Base-by-base conservation (phyloP, 2,888 invertebrate genomes). In the Subacronicta megacephala region DNA sequence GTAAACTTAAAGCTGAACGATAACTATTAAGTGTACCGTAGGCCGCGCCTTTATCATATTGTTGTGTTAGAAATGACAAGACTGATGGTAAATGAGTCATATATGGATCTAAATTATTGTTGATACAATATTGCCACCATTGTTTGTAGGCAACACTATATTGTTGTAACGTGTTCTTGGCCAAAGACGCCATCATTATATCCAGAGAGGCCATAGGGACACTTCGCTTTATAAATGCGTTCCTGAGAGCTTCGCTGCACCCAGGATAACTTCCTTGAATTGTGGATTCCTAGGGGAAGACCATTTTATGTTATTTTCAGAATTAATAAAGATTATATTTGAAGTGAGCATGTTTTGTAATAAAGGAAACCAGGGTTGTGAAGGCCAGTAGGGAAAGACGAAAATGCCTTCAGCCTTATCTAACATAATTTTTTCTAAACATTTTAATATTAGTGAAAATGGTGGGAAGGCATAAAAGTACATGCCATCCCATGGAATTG, bases 381-480 rank as follows among this genome's bases (percentile, higher is more conserved):
- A 17, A 6, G 46, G 36, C 54, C 54, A 54, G 9, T 36, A 12
- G 2, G 52, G 52, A 26, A 44, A 52, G 9, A 52, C 52, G 10
- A 52, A 5, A 5, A 52, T 44, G 7, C 54, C 54, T n/a, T 5
- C 23, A 7, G 46, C 46, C 2, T 15, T 18, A 23, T 47, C 47
- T 2, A 15, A 6, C 13, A 43, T 5, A 31, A 49, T 46, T n/a
- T 46, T 46, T 12, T 16, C 16, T 26, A 46, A 17, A 29, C 46
- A 37, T 17, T 37, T 46, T 26, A 33, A 33, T 40, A 52, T 23
- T 15, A 52, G 6, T 0, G 44, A 23, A 13, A 52, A 44, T 9
- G 45, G 45, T 15, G 53, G 53, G 10, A 53, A 46, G 1, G 45
- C 45, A n/a, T 53, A 53, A 20, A 49, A 49, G 20, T 43, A 20